Evolutionary conservation across 2,888 invertebrate species (phyloP).

Genomic region (Vanessa cardui): DNA sequence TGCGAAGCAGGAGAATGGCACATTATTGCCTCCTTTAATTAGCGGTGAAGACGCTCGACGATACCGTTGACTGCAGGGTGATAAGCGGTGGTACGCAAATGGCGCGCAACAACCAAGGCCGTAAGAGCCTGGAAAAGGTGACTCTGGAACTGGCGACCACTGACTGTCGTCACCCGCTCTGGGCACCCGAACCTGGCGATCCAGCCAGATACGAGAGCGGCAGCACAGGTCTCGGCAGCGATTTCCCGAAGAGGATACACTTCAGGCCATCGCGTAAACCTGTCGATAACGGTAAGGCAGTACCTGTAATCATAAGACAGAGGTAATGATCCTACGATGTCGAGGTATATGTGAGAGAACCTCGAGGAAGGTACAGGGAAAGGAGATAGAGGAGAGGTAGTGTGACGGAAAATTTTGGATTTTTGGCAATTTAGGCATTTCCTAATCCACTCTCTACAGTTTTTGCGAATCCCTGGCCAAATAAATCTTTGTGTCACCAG

Average conservation of each 20-base stretch:
- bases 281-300: slow-evolving; percentile 50
- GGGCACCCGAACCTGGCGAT: slow-evolving; percentile 45
- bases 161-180: slow-evolving; percentile 46
- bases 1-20: slow-evolving; percentile 34
- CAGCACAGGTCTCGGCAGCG: slow-evolving; percentile 54
- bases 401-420: slow-evolving; percentile 50
- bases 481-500: slow-evolving; percentile 51
- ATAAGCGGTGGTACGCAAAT: slow-evolving; percentile 37
- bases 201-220: slow-evolving; percentile 47
- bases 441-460: slow-evolving; percentile 48
- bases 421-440: slow-evolving; percentile 50
- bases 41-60: slow-evolving; percentile 34
- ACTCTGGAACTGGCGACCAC: slow-evolving; percentile 47
- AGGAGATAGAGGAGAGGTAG: slow-evolving; percentile 39
- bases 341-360: slow-evolving; percentile 53
- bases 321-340: slow-evolving; percentile 46
- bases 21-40: slow-evolving; percentile 46
- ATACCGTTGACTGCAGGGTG: slow-evolving; percentile 40
- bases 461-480: slow-evolving; percentile 52
- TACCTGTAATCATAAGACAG: slow-evolving; percentile 46
- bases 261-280: slow-evolving; percentile 51
- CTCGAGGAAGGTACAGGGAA: slow-evolving; percentile 43
- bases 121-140: slow-evolving; percentile 37
- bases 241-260: slow-evolving; percentile 50
- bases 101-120: slow-evolving; percentile 34